Conservation (phyloP, 1,140 invertebrate species). For the Hermetia illucens region DNA sequence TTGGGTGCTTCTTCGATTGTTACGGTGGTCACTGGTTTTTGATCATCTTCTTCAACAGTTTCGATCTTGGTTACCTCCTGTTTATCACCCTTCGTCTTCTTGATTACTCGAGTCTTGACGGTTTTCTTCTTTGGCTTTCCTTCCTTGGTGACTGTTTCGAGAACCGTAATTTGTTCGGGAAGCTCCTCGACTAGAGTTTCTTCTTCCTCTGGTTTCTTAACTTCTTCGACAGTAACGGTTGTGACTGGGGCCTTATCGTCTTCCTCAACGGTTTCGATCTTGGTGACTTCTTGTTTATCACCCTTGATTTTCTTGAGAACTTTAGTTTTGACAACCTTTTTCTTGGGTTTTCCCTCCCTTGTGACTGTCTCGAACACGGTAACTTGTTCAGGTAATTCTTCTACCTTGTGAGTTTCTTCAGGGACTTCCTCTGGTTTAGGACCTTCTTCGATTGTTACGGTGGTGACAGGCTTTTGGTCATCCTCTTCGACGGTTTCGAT, state of each 20-base stretch:
- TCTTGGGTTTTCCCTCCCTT: constrained; percentile 8
- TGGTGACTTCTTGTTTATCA: constrained; percentile 10
- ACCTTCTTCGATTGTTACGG: constrained; percentile 10
- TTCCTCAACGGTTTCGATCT: constrained; percentile 16
- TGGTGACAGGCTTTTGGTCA: constrained; percentile 12
- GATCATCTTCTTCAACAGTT: constrained; percentile 26
- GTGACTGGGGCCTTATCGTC: constrained; percentile 14
- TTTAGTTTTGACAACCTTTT: constrained; percentile 9
- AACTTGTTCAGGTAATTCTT: constrained; percentile 19
- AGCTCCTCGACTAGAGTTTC: constrained; percentile 2
- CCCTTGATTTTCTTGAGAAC: constrained; percentile 7
- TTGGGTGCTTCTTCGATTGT: constrained; percentile 7
- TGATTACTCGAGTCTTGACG: constrained; percentile 13
- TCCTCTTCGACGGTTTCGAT: constrained; percentile 16
- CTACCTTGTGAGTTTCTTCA: constrained; percentile 7
- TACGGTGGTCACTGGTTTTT: constrained; percentile 18
- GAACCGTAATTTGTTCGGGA: neutral
- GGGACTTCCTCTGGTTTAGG: constrained; percentile 13
- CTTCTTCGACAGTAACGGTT: constrained; percentile 13
- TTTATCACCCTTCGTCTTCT: constrained; percentile 17
- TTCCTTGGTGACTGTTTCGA: constrained; percentile 9
- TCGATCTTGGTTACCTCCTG: constrained; percentile 23
- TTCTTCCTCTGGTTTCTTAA: constrained; percentile 5
- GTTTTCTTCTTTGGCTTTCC: constrained; percentile 4
- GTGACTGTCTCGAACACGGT: constrained; percentile 17